A percentile compares a stretch with the other conserved stretches of the same genome.
phyloP scores from a whole-genome alignment of 2,113 vertebrate genomes.

The Galemys pyrenaicus region DNA sequence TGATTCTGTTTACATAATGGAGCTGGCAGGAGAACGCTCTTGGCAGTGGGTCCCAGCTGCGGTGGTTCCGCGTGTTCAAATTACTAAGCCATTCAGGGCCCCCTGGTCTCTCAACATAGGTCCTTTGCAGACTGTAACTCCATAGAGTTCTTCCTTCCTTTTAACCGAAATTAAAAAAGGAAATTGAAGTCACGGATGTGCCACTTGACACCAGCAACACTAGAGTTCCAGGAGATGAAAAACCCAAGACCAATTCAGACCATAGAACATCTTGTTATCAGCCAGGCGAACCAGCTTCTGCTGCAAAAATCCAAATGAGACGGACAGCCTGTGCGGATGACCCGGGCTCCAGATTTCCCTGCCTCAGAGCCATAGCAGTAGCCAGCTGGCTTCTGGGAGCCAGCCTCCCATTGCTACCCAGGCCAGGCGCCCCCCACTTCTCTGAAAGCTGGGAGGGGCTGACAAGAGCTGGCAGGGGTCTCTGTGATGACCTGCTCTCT shows the following conservation, averaged over 20 bases:
- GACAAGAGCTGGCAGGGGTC: not conserved
- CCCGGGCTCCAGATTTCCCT: not conserved
- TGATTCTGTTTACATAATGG: not conserved
- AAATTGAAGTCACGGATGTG: conserved; percentile 27
- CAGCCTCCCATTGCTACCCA: not conserved
- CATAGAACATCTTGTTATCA: not conserved
- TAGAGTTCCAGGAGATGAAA: not conserved
- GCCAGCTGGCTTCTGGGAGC: not conserved
- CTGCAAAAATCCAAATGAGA: not conserved
- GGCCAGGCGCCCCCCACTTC: too few relatives aligned
- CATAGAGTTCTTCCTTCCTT: not conserved
- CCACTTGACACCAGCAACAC: not conserved
- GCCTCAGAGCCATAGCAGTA: not conserved
- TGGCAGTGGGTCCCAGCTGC: not conserved
- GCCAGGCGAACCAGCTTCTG: not conserved
- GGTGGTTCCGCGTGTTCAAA: not conserved
- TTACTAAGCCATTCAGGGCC: not conserved
- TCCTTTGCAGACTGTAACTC: not conserved
- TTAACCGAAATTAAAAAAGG: conserved; percentile 35
- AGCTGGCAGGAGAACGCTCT: accelerated
- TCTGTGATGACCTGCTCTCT: not conserved
- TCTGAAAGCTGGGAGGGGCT: not conserved
- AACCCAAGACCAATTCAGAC: not conserved
- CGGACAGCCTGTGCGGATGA: not conserved
- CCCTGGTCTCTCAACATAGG: not conserved